Percentiles rank a stretch among this genome's conserved stretches.
Conservation (phyloP, 2,797 vertebrate species). For the Xiphophorus birchmanni region DNA sequence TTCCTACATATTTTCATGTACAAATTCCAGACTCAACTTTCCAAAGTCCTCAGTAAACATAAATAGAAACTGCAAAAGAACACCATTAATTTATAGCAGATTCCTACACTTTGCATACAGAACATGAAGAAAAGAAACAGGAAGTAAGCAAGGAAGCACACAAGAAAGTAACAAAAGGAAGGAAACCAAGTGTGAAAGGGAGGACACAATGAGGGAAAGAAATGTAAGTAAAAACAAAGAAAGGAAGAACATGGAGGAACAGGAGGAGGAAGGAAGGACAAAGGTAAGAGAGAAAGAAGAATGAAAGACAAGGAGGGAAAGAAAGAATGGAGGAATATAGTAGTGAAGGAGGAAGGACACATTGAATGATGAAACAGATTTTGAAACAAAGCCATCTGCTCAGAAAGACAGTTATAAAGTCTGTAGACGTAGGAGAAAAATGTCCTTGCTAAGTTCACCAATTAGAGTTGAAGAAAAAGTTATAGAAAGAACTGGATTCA, state of each 20-base stretch:
- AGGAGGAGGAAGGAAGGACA: background rate
- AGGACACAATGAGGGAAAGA: background rate
- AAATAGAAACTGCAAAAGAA: background rate
- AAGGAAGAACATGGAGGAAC: background rate
- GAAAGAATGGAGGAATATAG: background rate
- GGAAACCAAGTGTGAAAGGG: background rate
- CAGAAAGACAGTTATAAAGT: background rate
- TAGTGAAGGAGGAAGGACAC: background rate
- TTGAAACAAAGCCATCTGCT: background rate
- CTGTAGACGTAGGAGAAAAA: background rate
- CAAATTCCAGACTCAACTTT: background rate
- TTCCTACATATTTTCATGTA: background rate
- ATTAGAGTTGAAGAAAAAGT: background rate
- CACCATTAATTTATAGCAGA: background rate
- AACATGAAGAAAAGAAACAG: background rate
- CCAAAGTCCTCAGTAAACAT: background rate
- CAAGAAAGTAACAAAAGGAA: background rate
- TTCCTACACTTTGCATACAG: background rate
- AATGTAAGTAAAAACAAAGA: background rate
- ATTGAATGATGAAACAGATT: background rate
- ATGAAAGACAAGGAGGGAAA: background rate
- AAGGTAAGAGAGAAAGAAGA: background rate
- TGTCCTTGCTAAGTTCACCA: background rate
- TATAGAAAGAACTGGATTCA: background rate
- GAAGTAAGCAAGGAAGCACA: background rate